Percentiles rank a stretch among this genome's conserved stretches.
Evolutionary conservation across 2,113 vertebrate genomes (phyloP).

Genomic region (Dendropsophus ebraccatus): DNA sequence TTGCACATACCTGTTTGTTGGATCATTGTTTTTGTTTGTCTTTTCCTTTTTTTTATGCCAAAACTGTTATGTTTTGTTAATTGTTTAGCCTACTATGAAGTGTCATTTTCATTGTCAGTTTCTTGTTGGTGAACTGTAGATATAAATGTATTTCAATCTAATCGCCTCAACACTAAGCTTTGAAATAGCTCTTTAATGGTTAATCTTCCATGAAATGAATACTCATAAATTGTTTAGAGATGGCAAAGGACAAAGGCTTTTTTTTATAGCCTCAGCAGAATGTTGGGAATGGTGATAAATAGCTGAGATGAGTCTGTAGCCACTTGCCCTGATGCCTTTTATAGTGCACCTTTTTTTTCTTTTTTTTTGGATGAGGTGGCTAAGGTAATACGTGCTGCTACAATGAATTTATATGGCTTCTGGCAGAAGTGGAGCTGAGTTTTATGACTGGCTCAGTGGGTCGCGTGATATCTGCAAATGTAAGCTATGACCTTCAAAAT

Average conservation of each 20-base stretch:
- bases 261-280: constrained; percentile 27
- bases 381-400: constrained; percentile 20
- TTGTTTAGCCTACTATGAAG: constrained; percentile 63
- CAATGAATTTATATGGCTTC: constrained; percentile 43
- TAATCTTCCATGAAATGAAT: constrained; percentile 51
- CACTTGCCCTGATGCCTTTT: constrained; percentile 41
- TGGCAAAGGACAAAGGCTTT: constrained; percentile 39
- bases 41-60: constrained; percentile 75
- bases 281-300: constrained; percentile 33
- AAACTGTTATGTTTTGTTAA: constrained; percentile 65
- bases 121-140: constrained; percentile 27
- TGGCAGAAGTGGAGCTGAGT: constrained; percentile 32
- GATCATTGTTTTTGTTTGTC: constrained; percentile 72
- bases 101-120: constrained; percentile 47
- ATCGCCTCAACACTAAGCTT: constrained; percentile 9
- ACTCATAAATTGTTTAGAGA: constrained; percentile 48
- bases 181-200: constrained; percentile 32
- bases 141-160: constrained; percentile 34
- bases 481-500: constrained; percentile 43
- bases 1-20: constrained; percentile 66
- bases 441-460: not conserved
- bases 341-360: constrained; percentile 33
- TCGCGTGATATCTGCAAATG: constrained; percentile 24
- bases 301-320: constrained; percentile 24
- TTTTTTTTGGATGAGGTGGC: constrained; percentile 5